Percentiles rank a stretch among this genome's conserved stretches.
Evolutionary conservation across 2,888 invertebrate genomes (phyloP).

Genomic region (Erebia aethiops): DNA sequence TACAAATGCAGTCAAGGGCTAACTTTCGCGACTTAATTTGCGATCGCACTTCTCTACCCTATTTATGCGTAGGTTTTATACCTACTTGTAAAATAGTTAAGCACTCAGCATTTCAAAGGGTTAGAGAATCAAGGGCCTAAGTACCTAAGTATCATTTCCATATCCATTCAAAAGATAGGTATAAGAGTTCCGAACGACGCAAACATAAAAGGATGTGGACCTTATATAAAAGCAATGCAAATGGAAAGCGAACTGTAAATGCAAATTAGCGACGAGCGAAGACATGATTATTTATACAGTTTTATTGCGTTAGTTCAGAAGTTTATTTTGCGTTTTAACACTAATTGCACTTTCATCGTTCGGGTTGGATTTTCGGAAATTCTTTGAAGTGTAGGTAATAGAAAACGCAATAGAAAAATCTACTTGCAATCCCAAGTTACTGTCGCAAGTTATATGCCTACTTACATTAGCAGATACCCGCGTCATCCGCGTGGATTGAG

Average conservation of each 20-base stretch:
- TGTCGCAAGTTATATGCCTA: too few relatives aligned
- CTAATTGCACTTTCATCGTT: too few relatives aligned
- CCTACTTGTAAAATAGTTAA: neutral
- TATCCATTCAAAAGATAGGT: slow-evolving; percentile 1
- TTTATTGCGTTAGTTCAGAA: neutral
- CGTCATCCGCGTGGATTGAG: too few relatives aligned
- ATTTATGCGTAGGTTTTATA: too few relatives aligned
- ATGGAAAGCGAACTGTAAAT: slow-evolving; percentile 28
- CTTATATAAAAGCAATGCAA: slow-evolving; percentile 30
- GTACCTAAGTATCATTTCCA: neutral
- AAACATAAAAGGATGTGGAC: slow-evolving; percentile 25
- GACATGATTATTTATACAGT: slow-evolving; percentile 9
- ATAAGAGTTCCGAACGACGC: slow-evolving; percentile 1
- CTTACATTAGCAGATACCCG: too few relatives aligned
- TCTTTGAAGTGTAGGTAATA: too few relatives aligned
- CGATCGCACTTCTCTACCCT: too few relatives aligned
- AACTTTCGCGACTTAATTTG: too few relatives aligned
- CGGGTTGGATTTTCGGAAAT: too few relatives aligned
- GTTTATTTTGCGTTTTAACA: neutral
- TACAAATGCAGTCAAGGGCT: too few relatives aligned
- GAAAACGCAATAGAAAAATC: too few relatives aligned
- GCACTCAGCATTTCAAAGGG: slow-evolving; percentile 1
- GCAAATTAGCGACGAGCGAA: slow-evolving; percentile 12
- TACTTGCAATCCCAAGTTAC: too few relatives aligned
- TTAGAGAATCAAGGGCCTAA: neutral